A percentile compares a stretch with the other conserved stretches of the same genome.
Evolutionary conservation across 2,888 invertebrate species (phyloP).

Genomic region (Trissoscelio sp.): DNA sequence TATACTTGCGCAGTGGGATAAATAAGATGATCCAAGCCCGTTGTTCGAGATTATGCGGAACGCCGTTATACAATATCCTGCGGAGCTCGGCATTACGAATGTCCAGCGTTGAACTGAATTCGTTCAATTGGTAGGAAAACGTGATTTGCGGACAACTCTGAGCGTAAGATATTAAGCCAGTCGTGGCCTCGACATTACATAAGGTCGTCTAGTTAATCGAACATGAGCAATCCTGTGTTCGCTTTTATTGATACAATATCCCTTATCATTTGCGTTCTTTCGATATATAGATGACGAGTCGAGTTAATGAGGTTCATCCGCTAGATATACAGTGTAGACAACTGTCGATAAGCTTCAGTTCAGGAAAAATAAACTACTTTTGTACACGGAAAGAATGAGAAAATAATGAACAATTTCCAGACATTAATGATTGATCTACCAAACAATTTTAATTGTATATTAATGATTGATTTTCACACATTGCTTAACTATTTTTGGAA

Average conservation of each 20-base stretch:
- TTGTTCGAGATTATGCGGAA: conserved; percentile 64
- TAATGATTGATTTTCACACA: too few species aligned
- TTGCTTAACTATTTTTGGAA: too few species aligned
- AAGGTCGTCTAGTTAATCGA: conserved; percentile 72
- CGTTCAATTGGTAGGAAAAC: conserved; percentile 65
- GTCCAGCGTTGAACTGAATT: conserved; percentile 67
- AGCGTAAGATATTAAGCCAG: conserved; percentile 65
- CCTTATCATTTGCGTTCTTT: conserved; percentile 17
- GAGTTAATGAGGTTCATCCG: not conserved
- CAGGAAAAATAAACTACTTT: too few species aligned
- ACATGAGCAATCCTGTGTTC: conserved; percentile 53
- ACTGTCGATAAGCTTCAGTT: too few species aligned
- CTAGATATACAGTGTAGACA: too few species aligned
- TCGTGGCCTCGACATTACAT: conserved; percentile 73
- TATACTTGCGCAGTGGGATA: conserved; percentile 51
- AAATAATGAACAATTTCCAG: too few species aligned
- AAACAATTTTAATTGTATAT: too few species aligned
- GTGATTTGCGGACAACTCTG: conserved; percentile 64
- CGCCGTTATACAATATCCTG: conserved; percentile 69
- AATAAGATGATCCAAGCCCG: conserved; percentile 64
- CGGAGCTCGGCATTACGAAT: conserved; percentile 62
- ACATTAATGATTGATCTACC: too few species aligned
- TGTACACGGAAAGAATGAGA: too few species aligned
- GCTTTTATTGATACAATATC: conserved; percentile 27
- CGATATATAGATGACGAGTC: not conserved